Evolutionary conservation across 2,797 vertebrate species (phyloP), one percentile per base, ranked within the genome.

Genomic region (Aratinga solstitialis): DNA sequence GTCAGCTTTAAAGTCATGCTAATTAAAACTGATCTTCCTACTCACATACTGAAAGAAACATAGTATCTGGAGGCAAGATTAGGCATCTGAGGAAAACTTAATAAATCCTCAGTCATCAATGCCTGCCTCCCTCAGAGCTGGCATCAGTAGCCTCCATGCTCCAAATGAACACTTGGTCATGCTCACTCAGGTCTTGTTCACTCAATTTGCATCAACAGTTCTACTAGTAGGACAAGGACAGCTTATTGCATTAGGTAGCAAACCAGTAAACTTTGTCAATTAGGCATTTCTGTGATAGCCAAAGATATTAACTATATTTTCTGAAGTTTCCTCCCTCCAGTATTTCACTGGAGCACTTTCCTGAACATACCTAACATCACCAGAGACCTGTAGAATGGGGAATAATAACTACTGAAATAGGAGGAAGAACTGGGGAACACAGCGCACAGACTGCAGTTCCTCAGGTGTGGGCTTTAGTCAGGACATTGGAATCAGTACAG

Each of bases 11-110:
- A 89, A 86, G 50, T 73, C 50, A 36, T 40, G 17, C 36, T 80
- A 61, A 84, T 92, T 85, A 74, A 67, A 93, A 85, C 34, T 50
- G 32, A 51, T 81, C 72, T 88, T 91, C 74, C 67, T 88, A 51
- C 71, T 84, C 54, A 62, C 11, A 38, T 63, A 59, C 29, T 73
- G 51, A 78, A 78, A 91, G 82, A 82, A 94, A 73, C 29, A 58
- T 23, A 34, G 51, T 50, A 69, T 93, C 91, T 91, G 87, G 54
- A 82, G 77, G 80, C 63, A 74, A 82, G 63, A 77, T 27, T 59
- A 59, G 34, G 34, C 59, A 53, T 48, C 15, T 0, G 2, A 38
- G 40, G 63, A n/a, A 94, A 86, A 38, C 24, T 38, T 65, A 66
- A 34, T 59, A 79, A 86, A 90, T 75, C 59, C 71, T 88, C 27